Evolutionary conservation across 2,888 invertebrate genomes (phyloP).

Genomic region (Drosophila maculinotata): DNA sequence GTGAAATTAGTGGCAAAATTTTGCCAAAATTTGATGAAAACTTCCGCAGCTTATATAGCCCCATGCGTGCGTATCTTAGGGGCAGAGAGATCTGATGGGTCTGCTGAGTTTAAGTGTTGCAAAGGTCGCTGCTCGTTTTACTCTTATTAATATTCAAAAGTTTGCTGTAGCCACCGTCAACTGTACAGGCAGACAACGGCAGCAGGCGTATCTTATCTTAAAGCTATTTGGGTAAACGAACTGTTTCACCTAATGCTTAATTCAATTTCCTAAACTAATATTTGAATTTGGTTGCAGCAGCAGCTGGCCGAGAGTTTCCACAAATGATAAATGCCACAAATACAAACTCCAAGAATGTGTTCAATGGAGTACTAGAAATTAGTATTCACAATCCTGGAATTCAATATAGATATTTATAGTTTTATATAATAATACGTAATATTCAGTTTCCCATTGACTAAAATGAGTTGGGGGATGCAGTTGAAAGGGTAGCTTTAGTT

Average conservation of each 20-base stretch:
- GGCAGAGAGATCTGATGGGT: no score
- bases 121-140: slow-evolving; percentile 43
- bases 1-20: slow-evolving; percentile 45
- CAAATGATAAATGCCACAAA: no score
- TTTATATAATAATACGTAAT: no score
- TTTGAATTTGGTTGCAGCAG: slow-evolving; percentile 8
- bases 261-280: slow-evolving; percentile 54
- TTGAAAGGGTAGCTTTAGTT: no score
- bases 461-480: no score
- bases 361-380: no score
- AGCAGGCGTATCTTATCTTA: slow-evolving; percentile 42
- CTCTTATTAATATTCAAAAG: slow-evolving; percentile 49
- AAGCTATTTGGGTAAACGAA: slow-evolving; percentile 26
- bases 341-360: no score
- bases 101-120: slow-evolving; percentile 1
- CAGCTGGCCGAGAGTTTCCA: neutral
- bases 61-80: neutral
- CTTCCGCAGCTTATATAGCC: slow-evolving; percentile 12
- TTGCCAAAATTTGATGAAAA: slow-evolving; percentile 35
- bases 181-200: neutral
- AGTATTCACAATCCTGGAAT: no score
- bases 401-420: neutral
- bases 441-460: neutral
- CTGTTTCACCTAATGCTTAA: slow-evolving; percentile 41
- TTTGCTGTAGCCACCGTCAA: slow-evolving; percentile 31